Percentiles rank a stretch among this genome's conserved stretches.
Evolutionary conservation across 1,140 invertebrate species (phyloP).

Genomic region (Hylaeus anthracinus): DNA sequence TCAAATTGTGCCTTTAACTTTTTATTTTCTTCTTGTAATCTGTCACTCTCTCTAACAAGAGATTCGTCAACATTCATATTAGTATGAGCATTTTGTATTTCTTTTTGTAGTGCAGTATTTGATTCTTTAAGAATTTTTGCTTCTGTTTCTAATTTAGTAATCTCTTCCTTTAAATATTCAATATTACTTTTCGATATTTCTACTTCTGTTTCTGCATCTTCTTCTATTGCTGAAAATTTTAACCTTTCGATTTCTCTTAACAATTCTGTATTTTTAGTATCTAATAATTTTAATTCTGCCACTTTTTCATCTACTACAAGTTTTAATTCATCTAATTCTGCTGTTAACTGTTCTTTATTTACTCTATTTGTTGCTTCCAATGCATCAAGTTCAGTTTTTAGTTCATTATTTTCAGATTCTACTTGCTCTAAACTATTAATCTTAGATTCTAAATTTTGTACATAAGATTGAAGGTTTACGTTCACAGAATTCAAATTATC

Average conservation of each 20-base stretch:
- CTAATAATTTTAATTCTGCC: conserved; percentile 61
- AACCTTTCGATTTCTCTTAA: conserved; percentile 62
- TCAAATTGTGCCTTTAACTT: conserved; percentile 76
- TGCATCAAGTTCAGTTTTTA: conserved; percentile 28
- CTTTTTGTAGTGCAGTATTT: conserved; percentile 53
- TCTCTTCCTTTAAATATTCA: conserved; percentile 37
- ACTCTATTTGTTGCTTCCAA: conserved; percentile 14
- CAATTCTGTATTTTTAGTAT: conserved; percentile 59
- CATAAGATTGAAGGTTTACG: conserved; percentile 21
- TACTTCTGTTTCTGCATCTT: conserved; percentile 44
- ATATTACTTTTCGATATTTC: conserved; percentile 28
- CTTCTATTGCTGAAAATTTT: conserved; percentile 23
- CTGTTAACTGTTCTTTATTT: background rate
- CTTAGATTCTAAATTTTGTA: conserved; percentile 47
- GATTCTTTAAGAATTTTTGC: conserved; percentile 46
- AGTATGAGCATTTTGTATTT: conserved; percentile 39
- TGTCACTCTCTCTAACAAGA: conserved; percentile 60
- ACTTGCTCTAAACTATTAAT: conserved; percentile 32
- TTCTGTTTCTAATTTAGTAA: conserved; percentile 45
- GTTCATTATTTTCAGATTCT: conserved; percentile 45
- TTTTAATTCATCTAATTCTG: conserved; percentile 52
- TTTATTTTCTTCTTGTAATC: conserved; percentile 72
- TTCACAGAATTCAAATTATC: conserved; percentile 20
- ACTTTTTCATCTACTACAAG: conserved; percentile 55
- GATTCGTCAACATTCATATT: conserved; percentile 56